Base-by-base conservation (phyloP, 2,888 invertebrate species). In the Drosophila longiperda region DNA sequence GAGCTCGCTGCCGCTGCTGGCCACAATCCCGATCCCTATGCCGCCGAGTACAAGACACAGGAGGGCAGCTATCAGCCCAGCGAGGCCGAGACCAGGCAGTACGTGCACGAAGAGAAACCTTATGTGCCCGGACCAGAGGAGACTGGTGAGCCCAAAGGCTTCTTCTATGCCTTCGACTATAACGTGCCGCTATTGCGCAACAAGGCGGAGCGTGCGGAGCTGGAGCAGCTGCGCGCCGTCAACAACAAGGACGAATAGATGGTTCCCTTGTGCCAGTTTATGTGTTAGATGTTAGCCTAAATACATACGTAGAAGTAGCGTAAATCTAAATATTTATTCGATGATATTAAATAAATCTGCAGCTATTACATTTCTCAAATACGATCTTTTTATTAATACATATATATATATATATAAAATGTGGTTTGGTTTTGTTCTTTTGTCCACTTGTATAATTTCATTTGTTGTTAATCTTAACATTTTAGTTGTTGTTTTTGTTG, bases 111-210 rank as follows among this genome's bases (percentile, higher is more conserved):
- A 54, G 92, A 92, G 70, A 89, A 87, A 1, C 84, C 84, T n/a
- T 92, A 92, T 72, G 91, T 92, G n/a, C 92, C 92, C 33, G 92
- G 92, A 54, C 92, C 93, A 45, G 92, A 93, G 71, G 94, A 94
- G 89, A 92, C 92, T 12, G 94, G 95, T 49, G 95, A 95, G 26
- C 96, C 96, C 58, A 94, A 94, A 86, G 96, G 96, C 59, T 96
- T 96, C 94, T 96, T 95, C 94, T 96, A 96, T 92, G 95, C 94
- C 84, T 95, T 95, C 92, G 94, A 95, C 82, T 96, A 96, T 92
- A 95, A 95, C 33, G 95, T 95, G n/a, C 95, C 92, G 8, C 71
- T 93, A 64, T 70, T 92, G 77, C 92, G 92, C 55, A 92, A 92
- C 74, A 90, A 92, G 67, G 78, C 91, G 45, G 93, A 92, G 69